Evolutionary conservation across 2,888 invertebrate species (phyloP), one percentile per base, ranked within the genome.

Genomic region (Lypha dubia): DNA sequence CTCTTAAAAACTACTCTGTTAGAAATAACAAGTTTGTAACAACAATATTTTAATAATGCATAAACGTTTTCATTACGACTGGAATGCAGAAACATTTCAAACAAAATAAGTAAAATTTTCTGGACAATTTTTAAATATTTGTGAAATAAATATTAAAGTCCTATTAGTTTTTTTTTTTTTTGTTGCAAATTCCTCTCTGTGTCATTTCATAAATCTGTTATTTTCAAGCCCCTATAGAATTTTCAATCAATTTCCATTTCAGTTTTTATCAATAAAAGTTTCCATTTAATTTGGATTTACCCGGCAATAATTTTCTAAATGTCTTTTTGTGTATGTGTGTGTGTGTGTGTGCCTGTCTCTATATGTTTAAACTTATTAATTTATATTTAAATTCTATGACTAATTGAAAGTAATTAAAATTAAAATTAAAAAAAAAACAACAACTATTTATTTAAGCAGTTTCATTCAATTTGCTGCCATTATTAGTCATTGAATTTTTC

Each of bases 311-410:
- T 28, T 68, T 65, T 56, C 5, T 13, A 75, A 67, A 49, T 75
- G 28, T 4, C n/a, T 65, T n/a, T 56, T 41, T 56, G 3, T 38
- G 24, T 49, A 9, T 28, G 20, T 17, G 15, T 38, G 17, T 62
- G 22, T 70, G n/a, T n/a, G n/a, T n/a, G n/a, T n/a, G n/a, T n/a
- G n/a, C n/a, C n/a, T n/a, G n/a, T n/a, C n/a, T n/a, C n/a, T n/a
- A n/a, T n/a, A n/a, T n/a, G 51, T 46, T 77, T 62, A 77, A 65
- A 38, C 8, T 67, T 75, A 71, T 82, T 82, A 82, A 63, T 82
- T 75, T 81, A 70, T 63, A 76, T 82, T 76, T 76, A 82, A 70
- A 76, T 82, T 82, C 75, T 82, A 82, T 82, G 81, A 82, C 75
- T 82, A 82, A 76, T 76, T 56, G 49, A 70, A 63, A 76, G 75